These are phyloP conservation scores for Rhagonycha lutea DNA, from an alignment of 2,888 invertebrate genomes.

Conservation along the genomic window DNA sequence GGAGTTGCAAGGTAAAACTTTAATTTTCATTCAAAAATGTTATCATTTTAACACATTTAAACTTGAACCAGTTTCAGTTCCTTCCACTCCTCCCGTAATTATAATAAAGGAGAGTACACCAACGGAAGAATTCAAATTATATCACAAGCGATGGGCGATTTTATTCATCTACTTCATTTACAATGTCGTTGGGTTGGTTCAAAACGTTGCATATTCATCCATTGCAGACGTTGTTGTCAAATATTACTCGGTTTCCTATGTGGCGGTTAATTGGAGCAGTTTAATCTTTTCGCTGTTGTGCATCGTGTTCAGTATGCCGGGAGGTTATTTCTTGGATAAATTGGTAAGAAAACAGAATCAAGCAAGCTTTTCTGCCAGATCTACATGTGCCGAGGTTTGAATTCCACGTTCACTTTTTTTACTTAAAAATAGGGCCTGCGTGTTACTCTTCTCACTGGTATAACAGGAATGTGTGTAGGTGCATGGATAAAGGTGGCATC, in stretches of 20 bases:
- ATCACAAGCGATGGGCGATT: not conserved
- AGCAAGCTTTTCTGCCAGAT: not conserved
- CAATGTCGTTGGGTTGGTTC: not conserved
- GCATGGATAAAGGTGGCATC: constrained; percentile 90
- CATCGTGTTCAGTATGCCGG: not conserved
- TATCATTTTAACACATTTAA: not conserved
- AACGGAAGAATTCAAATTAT: not conserved
- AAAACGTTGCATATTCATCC: not conserved
- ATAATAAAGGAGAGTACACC: not conserved
- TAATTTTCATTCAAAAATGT: not conserved
- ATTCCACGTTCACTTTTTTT: not conserved
- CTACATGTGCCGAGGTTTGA: too few species aligned
- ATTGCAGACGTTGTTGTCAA: not conserved
- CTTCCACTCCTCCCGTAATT: not conserved
- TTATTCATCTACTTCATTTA: not conserved
- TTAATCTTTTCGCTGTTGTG: not conserved
- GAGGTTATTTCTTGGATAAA: not conserved
- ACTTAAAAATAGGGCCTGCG: constrained; percentile 74
- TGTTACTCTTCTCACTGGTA: constrained; percentile 77
- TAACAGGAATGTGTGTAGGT: constrained; percentile 81
- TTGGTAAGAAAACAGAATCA: not conserved
- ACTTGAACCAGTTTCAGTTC: too few species aligned
- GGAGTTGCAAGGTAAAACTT: not conserved
- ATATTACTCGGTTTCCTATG: not conserved
- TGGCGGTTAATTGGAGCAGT: not conserved